Evolutionary conservation across 2,888 invertebrate species (phyloP).

Genomic region (Pachydiplax longipennis): DNA sequence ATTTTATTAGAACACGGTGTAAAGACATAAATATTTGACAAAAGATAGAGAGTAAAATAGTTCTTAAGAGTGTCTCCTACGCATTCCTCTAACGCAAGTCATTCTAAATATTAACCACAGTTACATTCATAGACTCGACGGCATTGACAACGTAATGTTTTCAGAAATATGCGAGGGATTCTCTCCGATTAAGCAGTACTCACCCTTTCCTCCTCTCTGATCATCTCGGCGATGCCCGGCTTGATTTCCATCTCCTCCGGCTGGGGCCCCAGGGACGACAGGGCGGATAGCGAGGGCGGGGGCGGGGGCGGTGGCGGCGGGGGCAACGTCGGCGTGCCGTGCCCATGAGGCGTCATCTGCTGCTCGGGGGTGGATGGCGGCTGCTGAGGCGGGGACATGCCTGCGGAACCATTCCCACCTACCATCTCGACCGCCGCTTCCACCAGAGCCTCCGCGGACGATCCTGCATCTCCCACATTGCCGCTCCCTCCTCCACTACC

Average conservation of each 20-base stretch:
- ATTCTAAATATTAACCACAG: too few species aligned
- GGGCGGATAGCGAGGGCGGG: slow-evolving; percentile 52
- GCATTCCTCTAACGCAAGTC: too few species aligned
- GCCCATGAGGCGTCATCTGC: slow-evolving; percentile 52
- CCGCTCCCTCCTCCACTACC: slow-evolving; percentile 55
- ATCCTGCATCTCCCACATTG: slow-evolving; percentile 55
- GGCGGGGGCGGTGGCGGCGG: slow-evolving; percentile 54
- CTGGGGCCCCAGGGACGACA: slow-evolving; percentile 48
- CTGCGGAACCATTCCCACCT: slow-evolving; percentile 51
- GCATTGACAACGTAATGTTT: too few species aligned
- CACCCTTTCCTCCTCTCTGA: slow-evolving; percentile 94
- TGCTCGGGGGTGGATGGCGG: slow-evolving; percentile 51
- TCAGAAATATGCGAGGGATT: too few species aligned
- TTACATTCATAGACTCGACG: too few species aligned
- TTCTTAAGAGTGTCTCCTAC: too few species aligned
- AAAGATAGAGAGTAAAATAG: too few species aligned
- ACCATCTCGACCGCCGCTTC: slow-evolving; percentile 51
- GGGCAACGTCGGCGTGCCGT: slow-evolving; percentile 57
- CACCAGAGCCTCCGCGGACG: slow-evolving; percentile 50
- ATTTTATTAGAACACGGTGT: too few species aligned
- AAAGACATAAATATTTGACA: too few species aligned
- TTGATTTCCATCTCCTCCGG: slow-evolving; percentile 88
- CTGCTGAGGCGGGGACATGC: slow-evolving; percentile 49
- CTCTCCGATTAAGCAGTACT: slow-evolving; percentile 61
- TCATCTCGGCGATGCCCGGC: slow-evolving; percentile 95